Evolutionary conservation across 2,113 vertebrate genomes (phyloP).

Genomic region (Leptosomus discolor): DNA sequence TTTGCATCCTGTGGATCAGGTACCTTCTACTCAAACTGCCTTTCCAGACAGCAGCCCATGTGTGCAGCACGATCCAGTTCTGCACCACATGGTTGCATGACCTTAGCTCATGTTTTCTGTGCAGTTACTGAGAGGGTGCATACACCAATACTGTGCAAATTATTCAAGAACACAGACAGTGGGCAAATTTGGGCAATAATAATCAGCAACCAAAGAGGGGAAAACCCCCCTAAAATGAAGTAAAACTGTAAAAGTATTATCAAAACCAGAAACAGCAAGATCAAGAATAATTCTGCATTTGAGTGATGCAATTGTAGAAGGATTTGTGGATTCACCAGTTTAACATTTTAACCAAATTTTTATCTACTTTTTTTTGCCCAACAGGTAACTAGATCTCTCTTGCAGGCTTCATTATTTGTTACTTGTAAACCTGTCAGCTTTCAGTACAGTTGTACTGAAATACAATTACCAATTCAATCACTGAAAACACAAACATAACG

Average conservation of each 20-base stretch:
- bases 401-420: background rate
- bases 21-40: background rate
- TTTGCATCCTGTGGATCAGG: background rate
- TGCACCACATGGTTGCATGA: rapidly evolving
- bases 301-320: background rate
- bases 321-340: background rate
- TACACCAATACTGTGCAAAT: background rate
- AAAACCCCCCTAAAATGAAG: background rate
- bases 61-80: background rate
- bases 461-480: background rate
- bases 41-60: background rate
- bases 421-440: background rate
- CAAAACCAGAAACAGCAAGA: background rate
- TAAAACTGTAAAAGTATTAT: background rate
- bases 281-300: background rate
- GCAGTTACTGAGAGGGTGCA: background rate
- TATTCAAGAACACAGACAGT: background rate
- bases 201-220: background rate
- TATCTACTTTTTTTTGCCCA: background rate
- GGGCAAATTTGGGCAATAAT: background rate
- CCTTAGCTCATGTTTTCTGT: background rate
- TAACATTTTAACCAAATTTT: background rate
- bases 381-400: background rate
- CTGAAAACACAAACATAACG: background rate
- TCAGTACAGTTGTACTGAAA: background rate